Base-by-base conservation (phyloP, 2,797 vertebrate genomes). In the Crax fasciolata region DNA sequence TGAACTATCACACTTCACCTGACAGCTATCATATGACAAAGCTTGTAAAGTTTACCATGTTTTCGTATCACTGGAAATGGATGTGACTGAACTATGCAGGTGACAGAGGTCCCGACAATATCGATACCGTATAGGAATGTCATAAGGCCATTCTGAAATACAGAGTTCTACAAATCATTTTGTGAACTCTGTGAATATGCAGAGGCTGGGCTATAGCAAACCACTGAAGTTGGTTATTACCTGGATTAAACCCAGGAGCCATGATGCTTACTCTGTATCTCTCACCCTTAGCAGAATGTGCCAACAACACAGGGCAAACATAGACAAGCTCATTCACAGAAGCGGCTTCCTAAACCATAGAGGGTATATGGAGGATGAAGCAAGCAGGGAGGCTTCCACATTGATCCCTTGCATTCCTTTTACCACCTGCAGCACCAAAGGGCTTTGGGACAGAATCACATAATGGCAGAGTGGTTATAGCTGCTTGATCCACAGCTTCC, bases 61-160 rank as follows among this genome's bases (percentile, higher is more conserved):
- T 66, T 77, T 89, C 41, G 23, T 63, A 58, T 25, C 5, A 32
- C 6, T 8, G 58, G 10, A 90, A 89, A 59, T 18, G 38, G 19
- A 57, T 49, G 19, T 27, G 23, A 32, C 21, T 63, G 49, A 82
- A 27, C 58, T 51, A 54, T 1, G 4, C 17, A 83, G 35, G 32
- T 30, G 73, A 38, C 1, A 6, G 0, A 13, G 48, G 14, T 46
- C 28, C 49, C 0, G 0, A 21, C 13, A 51, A 48, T 2, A 76
- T 7, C 43, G 43, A 51, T 49, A 13, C 9, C 46, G 24, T 28
- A 79, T 52, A 24, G 32, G 25, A 30, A 19, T 1, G 5, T 27
- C 10, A 27, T 12, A 70, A 52, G 27, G 20, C 10, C 52, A 19
- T 70, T 74, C 25, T 44, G 52, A 94, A 91, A 65, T 41, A 4